phyloP scores from a whole-genome alignment of 2,888 invertebrate species.

The Drosophila longiperda region DNA sequence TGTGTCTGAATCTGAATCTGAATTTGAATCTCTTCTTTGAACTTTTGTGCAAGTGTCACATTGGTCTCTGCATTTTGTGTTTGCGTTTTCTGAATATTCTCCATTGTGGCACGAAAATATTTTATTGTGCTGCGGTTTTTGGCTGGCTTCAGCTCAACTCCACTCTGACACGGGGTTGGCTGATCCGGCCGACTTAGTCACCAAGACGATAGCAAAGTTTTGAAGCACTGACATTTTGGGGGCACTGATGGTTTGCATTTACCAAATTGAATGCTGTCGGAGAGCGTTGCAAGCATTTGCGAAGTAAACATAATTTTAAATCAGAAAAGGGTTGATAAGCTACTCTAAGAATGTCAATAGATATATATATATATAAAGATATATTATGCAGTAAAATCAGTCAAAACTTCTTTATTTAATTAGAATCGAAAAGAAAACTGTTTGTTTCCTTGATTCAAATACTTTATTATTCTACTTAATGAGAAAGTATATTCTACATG shows the following conservation, averaged over 20 bases:
- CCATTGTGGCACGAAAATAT: constrained; percentile 43
- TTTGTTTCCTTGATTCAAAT: neutral
- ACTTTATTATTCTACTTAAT: neutral
- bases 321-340: constrained; percentile 4
- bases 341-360: neutral
- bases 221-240: constrained; percentile 60
- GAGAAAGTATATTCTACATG: neutral
- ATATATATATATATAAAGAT: neutral
- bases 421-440: neutral
- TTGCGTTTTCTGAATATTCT: constrained; percentile 19
- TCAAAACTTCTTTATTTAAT: neutral
- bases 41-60: constrained; percentile 72
- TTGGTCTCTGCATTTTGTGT: constrained; percentile 56
- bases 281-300: constrained; percentile 5
- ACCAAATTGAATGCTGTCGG: constrained; percentile 36
- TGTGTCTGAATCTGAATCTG: constrained; percentile 45
- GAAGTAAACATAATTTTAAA: constrained; percentile 15
- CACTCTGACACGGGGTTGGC: neutral
- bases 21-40: constrained; percentile 46
- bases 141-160: constrained; percentile 53
- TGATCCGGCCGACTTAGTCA: constrained; percentile 8
- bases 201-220: constrained; percentile 60
- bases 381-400: neutral
- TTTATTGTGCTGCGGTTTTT: constrained; percentile 69
- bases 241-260: constrained; percentile 35